These are phyloP conservation scores for Colaptes auratus DNA, from an alignment of 2,113 vertebrate genomes.

Conservation along the genomic window DNA sequence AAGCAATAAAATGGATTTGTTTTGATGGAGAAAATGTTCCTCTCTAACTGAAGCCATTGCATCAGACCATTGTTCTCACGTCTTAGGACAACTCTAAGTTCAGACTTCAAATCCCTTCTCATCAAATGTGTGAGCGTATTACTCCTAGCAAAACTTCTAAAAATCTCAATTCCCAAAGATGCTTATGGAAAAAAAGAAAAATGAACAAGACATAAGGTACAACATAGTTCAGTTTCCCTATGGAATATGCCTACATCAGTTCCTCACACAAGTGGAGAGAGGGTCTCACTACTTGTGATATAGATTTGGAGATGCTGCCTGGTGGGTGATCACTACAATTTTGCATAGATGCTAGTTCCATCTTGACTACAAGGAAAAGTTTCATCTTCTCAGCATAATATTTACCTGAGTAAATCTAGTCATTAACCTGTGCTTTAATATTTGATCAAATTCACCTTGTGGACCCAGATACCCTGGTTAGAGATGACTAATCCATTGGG, in stretches of 20 bases:
- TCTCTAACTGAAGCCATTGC: background rate
- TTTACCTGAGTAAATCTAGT: background rate
- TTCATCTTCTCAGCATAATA: background rate
- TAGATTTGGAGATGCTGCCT: background rate
- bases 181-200: background rate
- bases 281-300: background rate
- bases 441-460: background rate
- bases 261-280: background rate
- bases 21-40: background rate
- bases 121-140: background rate
- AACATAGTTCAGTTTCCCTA: background rate
- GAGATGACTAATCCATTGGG: background rate
- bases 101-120: background rate
- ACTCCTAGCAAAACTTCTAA: background rate
- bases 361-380: background rate
- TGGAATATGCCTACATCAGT: background rate
- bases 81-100: background rate
- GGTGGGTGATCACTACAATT: background rate
- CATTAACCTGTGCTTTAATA: background rate
- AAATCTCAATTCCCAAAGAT: background rate
- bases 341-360: background rate
- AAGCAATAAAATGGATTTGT: background rate
- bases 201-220: background rate
- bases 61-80: background rate
- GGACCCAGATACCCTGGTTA: background rate